Conservation (phyloP, 2,797 vertebrate genomes). For the Acanthurus leucopareius region DNA sequence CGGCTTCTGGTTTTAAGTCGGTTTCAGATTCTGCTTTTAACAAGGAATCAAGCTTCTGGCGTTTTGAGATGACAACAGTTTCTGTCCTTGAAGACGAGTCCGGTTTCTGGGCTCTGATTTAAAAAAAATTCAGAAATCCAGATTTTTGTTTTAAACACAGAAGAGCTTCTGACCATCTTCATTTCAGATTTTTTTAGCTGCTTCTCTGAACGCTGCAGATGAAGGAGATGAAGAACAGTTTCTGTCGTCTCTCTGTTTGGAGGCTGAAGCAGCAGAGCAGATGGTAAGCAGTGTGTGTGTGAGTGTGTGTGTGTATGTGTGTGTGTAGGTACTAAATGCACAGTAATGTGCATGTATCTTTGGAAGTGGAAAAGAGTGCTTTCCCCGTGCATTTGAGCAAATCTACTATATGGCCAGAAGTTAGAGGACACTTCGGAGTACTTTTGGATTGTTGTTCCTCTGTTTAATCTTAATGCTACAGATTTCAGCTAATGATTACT, state of each 20-base stretch:
- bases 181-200: not conserved
- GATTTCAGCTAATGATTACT: not conserved
- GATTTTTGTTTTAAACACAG: not conserved
- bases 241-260: constrained; percentile 50
- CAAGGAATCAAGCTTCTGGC: constrained; percentile 1
- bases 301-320: constrained; percentile 35
- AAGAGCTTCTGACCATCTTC: not conserved
- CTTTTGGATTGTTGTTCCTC: not conserved
- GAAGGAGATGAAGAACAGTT: constrained; percentile 42
- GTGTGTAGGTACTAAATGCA: constrained; percentile 10
- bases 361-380: constrained; percentile 25
- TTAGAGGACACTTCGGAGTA: constrained; percentile 6
- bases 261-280: constrained; percentile 64
- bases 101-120: not conserved
- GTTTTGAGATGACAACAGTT: constrained; percentile 1
- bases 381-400: constrained; percentile 2
- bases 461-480: not conserved
- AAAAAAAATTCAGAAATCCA: not conserved
- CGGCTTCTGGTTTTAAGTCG: not conserved
- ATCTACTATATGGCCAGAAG: constrained; percentile 4
- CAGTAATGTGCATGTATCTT: constrained; percentile 27
- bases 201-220: constrained; percentile 44
- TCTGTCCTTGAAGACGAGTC: constrained; percentile 26
- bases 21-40: not conserved
- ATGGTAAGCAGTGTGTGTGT: constrained; percentile 67